Evolutionary conservation across 1,140 invertebrate species (phyloP).

Genomic region (Andricus grossulariae): DNA sequence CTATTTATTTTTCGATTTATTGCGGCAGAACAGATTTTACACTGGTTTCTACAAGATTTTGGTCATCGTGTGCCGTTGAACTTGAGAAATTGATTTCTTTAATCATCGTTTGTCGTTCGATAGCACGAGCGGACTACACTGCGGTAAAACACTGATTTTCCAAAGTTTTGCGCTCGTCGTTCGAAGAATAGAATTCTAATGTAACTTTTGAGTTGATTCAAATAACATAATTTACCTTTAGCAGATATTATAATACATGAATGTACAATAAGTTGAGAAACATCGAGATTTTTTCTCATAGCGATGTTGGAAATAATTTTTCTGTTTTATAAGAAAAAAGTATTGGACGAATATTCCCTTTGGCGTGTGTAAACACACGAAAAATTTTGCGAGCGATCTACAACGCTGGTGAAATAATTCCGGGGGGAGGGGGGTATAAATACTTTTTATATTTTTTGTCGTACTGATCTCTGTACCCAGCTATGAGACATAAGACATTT

Average conservation of each 20-base stretch:
- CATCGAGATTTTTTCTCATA: constrained; percentile 8
- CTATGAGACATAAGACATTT: not conserved
- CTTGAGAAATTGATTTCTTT: not conserved
- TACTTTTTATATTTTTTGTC: too few relatives aligned
- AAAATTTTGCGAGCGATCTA: not conserved
- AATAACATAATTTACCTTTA: not conserved
- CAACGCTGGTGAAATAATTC: not conserved
- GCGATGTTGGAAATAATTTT: not conserved
- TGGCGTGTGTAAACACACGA: not conserved
- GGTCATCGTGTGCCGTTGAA: not conserved
- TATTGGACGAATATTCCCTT: not conserved
- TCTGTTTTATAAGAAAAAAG: not conserved
- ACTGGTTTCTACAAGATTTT: constrained; percentile 10
- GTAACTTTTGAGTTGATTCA: not conserved
- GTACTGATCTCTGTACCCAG: not conserved
- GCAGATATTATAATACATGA: too few relatives aligned
- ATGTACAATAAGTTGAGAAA: not conserved
- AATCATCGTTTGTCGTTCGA: not conserved
- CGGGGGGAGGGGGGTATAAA: too few relatives aligned
- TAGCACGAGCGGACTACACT: not conserved
- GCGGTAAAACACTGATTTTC: not conserved
- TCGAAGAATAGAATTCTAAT: too few relatives aligned
- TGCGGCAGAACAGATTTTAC: not conserved
- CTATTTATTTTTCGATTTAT: not conserved
- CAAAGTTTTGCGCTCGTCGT: constrained; percentile 7